Conservation (phyloP, 2,113 vertebrate genomes). For the Grus americana region DNA sequence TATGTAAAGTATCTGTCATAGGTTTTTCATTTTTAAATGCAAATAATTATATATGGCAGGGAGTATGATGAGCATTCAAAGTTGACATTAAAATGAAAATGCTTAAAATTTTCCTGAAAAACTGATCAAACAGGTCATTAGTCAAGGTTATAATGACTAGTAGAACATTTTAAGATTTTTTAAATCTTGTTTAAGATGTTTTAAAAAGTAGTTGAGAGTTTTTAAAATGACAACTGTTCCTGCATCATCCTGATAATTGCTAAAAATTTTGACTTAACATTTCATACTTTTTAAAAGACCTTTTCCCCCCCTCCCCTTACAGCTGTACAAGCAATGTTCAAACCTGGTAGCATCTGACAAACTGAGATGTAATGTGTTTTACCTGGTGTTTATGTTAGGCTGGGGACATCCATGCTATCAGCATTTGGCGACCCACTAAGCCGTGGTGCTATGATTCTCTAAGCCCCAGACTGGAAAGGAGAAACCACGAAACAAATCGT, state of each 20-base stretch:
- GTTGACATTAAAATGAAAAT: constrained; percentile 26
- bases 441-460: background rate
- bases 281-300: background rate
- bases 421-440: background rate
- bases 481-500: background rate
- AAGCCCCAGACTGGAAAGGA: background rate
- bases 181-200: constrained; percentile 6
- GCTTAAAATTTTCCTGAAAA: constrained; percentile 13
- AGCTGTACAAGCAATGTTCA: background rate
- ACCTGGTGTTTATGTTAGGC: background rate
- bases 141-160: background rate
- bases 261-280: background rate
- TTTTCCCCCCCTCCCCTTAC: background rate
- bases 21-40: constrained; percentile 41
- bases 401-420: background rate
- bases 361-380: background rate
- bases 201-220: background rate
- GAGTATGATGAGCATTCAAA: constrained; percentile 18
- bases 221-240: background rate
- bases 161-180: background rate
- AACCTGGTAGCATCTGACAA: background rate
- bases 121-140: constrained; percentile 24
- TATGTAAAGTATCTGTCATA: constrained; percentile 49
- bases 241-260: background rate
- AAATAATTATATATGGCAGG: constrained; percentile 50